Base-by-base conservation (phyloP, 2,113 vertebrate genomes). In the Carassius gibelio region DNA sequence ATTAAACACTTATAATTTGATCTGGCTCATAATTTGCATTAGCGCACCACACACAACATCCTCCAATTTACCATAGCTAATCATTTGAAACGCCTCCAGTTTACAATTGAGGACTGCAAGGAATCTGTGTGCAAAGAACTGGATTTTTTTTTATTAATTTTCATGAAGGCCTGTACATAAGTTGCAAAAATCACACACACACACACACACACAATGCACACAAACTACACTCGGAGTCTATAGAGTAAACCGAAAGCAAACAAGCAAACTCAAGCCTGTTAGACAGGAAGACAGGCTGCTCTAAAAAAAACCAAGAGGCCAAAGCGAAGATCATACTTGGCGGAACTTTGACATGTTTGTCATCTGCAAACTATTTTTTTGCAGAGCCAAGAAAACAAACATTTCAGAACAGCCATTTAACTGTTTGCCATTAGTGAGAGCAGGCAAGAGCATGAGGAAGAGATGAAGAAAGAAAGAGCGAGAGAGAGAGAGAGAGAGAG, bases 351-450 rank as follows among this genome's bases (percentile, higher is more conserved):
- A 95, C 94, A 95, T 96, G 93, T 96, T 96, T 98, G 94, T 98
- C 96, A 98, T 97, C 95, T 95, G 94, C 92, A 96, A 98, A 97
- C 93, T 97, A 97, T 98, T 96, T 86, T 91, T 95, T 95, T 94
- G 94, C 93, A 94, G 96, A 96, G 94, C 93, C 93, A 95, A 95
- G 91, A 97, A 96, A 96, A 96, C 93, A 96, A 96, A 96, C 95
- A 93, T 91, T 91, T 93, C 92, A 94, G 94, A 91, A 88, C 91
- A 94, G 84, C 87, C 93, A 94, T 93, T 92, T 94, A 94, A 94
- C 94, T 93, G 94, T 93, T 92, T 92, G 89, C 92, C 91, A 93
- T 94, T 95, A 94, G 92, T 86, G 82, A 86, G 85, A 81, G 87
- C 86, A 89, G 91, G 88, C 87, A 86, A 26, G 55, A 36, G 36